phyloP scores from a whole-genome alignment of 2,113 vertebrate genomes.

The Acinonyx jubatus region DNA sequence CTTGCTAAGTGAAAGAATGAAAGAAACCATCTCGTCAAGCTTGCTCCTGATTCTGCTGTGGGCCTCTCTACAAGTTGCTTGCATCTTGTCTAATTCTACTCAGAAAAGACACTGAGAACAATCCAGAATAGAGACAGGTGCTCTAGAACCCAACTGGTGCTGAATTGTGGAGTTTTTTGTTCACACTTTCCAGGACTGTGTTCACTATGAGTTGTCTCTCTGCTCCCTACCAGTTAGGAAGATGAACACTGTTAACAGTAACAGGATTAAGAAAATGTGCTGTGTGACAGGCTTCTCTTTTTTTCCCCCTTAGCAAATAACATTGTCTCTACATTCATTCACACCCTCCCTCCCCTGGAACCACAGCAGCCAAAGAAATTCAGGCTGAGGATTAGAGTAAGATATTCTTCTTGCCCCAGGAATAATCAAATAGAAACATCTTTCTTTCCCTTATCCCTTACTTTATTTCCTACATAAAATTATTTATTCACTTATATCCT shows the following conservation, averaged over 20 bases:
- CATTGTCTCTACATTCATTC: background rate
- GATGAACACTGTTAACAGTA: background rate
- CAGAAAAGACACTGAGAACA: background rate
- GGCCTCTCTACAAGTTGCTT: background rate
- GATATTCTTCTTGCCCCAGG: background rate
- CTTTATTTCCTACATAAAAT: background rate
- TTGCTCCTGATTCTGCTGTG: background rate
- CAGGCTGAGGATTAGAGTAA: background rate
- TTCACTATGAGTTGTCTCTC: background rate
- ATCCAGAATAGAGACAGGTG: background rate
- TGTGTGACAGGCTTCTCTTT: background rate
- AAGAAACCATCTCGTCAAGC: background rate
- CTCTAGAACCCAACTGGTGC: background rate
- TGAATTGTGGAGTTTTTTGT: background rate
- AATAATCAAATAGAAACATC: background rate
- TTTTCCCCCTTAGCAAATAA: background rate
- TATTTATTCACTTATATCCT: background rate
- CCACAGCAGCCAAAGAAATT: constrained; percentile 6
- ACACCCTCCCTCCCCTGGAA: background rate
- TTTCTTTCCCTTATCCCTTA: background rate
- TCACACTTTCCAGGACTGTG: background rate
- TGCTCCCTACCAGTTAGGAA: background rate
- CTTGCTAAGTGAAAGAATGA: background rate
- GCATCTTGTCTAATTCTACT: background rate
- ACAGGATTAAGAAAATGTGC: background rate